phyloP scores from a whole-genome alignment of 1,140 invertebrate genomes.

The Steinernema khuongi region DNA sequence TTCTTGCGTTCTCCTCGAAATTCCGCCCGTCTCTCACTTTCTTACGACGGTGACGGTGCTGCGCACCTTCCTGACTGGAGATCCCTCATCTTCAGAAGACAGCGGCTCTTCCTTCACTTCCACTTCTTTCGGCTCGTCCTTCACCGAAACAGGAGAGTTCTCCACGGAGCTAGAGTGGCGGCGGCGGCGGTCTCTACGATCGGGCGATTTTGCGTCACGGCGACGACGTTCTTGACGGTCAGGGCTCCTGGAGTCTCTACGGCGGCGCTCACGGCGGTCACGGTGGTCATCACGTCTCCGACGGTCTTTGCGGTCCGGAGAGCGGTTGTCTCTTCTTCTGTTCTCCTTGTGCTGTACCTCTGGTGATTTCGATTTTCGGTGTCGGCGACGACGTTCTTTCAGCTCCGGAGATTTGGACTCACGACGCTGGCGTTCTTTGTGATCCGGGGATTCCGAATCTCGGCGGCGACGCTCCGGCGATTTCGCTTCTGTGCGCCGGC shows the following conservation, averaged over 20 bases:
- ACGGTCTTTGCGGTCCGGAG: too few relatives aligned
- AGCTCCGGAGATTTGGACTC: neutral
- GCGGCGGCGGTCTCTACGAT: neutral
- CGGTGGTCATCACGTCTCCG: too few relatives aligned
- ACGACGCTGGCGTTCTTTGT: neutral
- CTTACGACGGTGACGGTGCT: neutral
- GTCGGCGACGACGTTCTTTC: neutral
- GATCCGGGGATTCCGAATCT: neutral
- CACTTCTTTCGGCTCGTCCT: neutral
- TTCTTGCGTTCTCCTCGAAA: neutral
- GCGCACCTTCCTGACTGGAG: neutral
- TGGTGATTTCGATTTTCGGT: too few relatives aligned
- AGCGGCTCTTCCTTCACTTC: neutral
- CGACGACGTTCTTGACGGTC: neutral
- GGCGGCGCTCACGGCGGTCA: too few relatives aligned
- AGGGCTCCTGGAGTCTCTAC: neutral
- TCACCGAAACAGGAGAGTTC: neutral
- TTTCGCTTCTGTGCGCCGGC: too few relatives aligned
- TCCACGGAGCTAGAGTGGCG: neutral
- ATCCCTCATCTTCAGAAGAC: neutral
- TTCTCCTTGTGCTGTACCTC: too few relatives aligned
- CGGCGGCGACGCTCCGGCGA: neutral
- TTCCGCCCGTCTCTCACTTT: neutral
- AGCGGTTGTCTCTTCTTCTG: too few relatives aligned
- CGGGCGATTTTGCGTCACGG: neutral